Percentiles rank a stretch among this genome's conserved stretches.
Conservation (phyloP, 2,797 vertebrate species). For the Crocodylus rhombifer region DNA sequence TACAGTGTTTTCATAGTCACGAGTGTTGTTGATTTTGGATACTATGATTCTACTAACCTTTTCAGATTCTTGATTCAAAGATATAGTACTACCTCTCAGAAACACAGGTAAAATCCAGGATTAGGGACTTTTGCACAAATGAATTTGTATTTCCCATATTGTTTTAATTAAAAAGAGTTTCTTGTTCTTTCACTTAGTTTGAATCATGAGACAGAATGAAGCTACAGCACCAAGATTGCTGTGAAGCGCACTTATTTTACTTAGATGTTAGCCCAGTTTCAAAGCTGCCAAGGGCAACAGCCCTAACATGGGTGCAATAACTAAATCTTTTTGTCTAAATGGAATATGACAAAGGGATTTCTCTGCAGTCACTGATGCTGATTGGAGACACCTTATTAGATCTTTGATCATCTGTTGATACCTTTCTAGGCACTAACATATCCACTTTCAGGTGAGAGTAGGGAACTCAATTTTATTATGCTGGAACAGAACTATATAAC, state of each 20-base stretch:
- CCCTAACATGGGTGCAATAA: neutral
- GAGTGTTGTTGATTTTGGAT: neutral
- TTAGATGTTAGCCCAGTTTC: neutral
- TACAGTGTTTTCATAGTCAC: fast-evolving
- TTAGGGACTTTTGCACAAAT: neutral
- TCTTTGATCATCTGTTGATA: neutral
- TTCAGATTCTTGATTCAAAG: neutral
- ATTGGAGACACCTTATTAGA: neutral
- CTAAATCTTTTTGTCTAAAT: neutral
- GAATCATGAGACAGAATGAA: neutral
- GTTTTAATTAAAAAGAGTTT: neutral
- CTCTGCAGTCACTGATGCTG: neutral
- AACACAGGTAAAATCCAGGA: fast-evolving
- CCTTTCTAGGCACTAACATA: neutral
- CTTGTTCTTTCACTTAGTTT: neutral
- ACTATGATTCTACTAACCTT: neutral
- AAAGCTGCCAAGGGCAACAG: neutral
- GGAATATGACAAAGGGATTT: neutral
- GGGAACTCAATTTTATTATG: neutral
- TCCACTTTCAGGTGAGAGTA: neutral
- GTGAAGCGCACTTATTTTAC: neutral
- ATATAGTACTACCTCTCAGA: neutral
- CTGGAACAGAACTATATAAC: neutral
- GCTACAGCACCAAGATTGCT: neutral
- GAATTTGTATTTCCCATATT: neutral